Conservation (phyloP, 2,113 vertebrate genomes). For the Halcyon malimbica region DNA sequence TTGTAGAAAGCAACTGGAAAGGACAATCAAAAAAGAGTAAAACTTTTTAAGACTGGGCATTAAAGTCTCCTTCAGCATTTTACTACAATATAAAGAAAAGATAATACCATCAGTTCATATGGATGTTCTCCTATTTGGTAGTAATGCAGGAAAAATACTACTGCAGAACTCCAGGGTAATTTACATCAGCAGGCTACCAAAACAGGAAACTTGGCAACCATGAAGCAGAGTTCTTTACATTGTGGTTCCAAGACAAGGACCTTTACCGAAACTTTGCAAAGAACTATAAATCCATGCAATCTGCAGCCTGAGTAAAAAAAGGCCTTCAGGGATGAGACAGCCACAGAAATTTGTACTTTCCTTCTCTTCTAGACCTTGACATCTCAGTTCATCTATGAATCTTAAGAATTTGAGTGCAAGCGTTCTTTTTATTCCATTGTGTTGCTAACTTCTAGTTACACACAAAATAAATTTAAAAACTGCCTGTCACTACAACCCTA, state of each 20-base stretch:
- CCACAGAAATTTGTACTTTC: not conserved
- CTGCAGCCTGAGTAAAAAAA: not conserved
- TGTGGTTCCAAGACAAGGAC: not conserved
- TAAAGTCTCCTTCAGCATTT: not conserved
- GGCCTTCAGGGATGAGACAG: not conserved
- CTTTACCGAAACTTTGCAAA: not conserved
- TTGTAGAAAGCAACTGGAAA: not conserved
- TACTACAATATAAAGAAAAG: not conserved
- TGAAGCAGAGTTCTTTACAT: fast-evolving
- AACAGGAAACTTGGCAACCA: not conserved
- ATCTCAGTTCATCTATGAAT: not conserved
- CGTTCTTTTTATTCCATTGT: not conserved
- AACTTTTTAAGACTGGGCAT: not conserved
- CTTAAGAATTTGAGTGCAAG: not conserved
- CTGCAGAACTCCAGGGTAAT: not conserved
- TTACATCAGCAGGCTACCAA: not conserved
- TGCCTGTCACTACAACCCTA: not conserved
- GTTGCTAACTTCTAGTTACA: not conserved
- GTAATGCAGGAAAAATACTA: not conserved
- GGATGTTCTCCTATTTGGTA: not conserved
- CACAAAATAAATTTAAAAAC: not conserved
- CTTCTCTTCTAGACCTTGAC: not conserved
- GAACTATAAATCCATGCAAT: not conserved
- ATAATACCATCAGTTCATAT: not conserved
- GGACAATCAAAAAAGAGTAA: not conserved